Conservation (phyloP, 2,888 invertebrate genomes). For the Lysandra coridon region DNA sequence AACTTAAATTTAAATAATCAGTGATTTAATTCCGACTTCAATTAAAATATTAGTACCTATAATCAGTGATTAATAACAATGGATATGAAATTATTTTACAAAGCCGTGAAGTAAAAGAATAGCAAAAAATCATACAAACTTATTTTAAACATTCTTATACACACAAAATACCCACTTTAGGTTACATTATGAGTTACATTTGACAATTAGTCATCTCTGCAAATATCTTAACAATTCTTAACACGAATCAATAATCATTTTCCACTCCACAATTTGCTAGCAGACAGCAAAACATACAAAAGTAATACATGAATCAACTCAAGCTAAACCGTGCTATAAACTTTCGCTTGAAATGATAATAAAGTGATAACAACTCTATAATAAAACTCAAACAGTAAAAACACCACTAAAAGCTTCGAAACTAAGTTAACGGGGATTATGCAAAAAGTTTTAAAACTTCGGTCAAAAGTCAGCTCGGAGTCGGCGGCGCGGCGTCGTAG, state of each 20-base stretch:
- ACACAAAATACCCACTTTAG: too few relatives aligned
- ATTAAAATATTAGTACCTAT: neutral
- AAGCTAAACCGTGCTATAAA: neutral
- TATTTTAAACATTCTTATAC: neutral
- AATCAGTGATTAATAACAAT: too few relatives aligned
- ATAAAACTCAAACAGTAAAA: constrained; percentile 17
- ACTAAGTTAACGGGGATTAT: constrained; percentile 50
- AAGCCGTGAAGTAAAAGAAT: neutral
- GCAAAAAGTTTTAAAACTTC: constrained; percentile 47
- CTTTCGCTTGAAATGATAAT: neutral
- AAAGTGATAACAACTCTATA: constrained; percentile 15
- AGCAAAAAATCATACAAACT: neutral
- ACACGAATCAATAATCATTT: neutral
- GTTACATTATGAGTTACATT: neutral
- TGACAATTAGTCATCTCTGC: neutral
- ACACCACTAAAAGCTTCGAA: constrained; percentile 55
- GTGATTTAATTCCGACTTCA: neutral
- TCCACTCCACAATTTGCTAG: neutral
- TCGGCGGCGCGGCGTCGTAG: constrained; percentile 38
- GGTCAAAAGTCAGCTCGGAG: constrained; percentile 39
- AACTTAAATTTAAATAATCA: neutral
- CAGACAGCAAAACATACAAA: neutral
- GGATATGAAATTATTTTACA: neutral
- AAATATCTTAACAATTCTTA: neutral
- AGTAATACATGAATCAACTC: neutral